Percentiles rank a stretch among this genome's conserved stretches.
Conservation (phyloP, 2,888 invertebrate genomes). For the Cheilosia grossa region DNA sequence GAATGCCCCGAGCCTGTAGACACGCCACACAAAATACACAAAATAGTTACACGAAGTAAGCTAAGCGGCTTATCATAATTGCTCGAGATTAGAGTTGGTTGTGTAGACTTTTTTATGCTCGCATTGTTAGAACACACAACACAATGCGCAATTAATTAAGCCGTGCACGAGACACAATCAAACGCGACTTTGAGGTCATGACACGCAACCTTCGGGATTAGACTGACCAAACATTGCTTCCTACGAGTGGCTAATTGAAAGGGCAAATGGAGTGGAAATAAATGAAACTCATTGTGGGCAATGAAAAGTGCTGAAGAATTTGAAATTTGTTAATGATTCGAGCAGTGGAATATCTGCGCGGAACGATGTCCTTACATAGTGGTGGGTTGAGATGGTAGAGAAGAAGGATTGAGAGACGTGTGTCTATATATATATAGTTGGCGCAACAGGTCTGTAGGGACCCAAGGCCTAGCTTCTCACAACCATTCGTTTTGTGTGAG, state of each 20-base stretch:
- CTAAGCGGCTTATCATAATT: conserved; percentile 71
- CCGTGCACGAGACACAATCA: conserved; percentile 46
- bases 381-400: no score
- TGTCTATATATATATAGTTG: no score
- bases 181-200: conserved; percentile 40
- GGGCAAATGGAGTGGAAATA: background rate
- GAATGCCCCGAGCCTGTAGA: conserved; percentile 18
- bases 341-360: conserved; percentile 18
- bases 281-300: conserved; percentile 37
- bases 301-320: conserved; percentile 21
- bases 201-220: conserved; percentile 26
- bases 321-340: conserved; percentile 4
- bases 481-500: no score
- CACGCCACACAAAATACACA: conserved; percentile 34
- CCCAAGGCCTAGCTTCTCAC: no score
- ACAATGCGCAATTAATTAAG: conserved; percentile 65
- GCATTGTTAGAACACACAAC: conserved; percentile 30
- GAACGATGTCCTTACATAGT: conserved; percentile 1
- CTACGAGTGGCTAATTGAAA: background rate
- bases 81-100: conserved; percentile 46
- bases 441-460: no score
- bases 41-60: conserved; percentile 41
- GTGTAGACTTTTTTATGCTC: conserved; percentile 41
- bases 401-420: no score
- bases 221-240: conserved; percentile 11